Evolutionary conservation across 2,113 vertebrate genomes (phyloP).

Genomic region (Larimichthys crocea): DNA sequence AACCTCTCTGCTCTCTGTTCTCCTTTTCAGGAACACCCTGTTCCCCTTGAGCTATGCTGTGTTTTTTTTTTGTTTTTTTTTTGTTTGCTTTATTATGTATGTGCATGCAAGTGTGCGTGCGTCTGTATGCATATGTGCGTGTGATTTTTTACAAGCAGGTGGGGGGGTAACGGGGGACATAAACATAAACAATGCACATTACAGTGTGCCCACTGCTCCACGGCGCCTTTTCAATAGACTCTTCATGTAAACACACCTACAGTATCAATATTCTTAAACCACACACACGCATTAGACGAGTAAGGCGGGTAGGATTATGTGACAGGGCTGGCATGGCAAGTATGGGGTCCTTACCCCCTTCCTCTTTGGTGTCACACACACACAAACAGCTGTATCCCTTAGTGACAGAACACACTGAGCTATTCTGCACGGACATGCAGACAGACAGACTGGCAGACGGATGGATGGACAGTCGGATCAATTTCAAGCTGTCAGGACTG

Average conservation of each 20-base stretch:
- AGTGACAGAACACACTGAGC: constrained; percentile 40
- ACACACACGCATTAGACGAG: not conserved
- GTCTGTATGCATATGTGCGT: not conserved
- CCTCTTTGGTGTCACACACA: constrained; percentile 63
- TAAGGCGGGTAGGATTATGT: constrained; percentile 38
- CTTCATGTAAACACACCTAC: constrained; percentile 27
- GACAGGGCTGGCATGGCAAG: constrained; percentile 52
- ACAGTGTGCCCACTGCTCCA: not conserved
- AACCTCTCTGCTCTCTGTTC: constrained; percentile 82
- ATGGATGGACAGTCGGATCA: constrained; percentile 15
- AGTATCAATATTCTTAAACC: constrained; percentile 33
- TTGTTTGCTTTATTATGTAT: constrained; percentile 24
- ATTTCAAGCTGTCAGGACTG: constrained; percentile 36
- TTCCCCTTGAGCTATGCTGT: constrained; percentile 61
- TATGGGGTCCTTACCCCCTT: constrained; percentile 59
- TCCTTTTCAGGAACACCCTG: constrained; percentile 82
- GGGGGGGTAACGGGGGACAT: not conserved
- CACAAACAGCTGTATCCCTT: constrained; percentile 58
- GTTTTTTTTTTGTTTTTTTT: not conserved
- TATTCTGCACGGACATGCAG: constrained; percentile 32
- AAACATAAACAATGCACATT: constrained; percentile 8
- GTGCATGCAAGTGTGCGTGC: constrained; percentile 19
- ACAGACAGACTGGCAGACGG: constrained; percentile 38
- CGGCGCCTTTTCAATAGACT: not conserved
- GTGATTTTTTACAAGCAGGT: constrained; percentile 1